Evolutionary conservation across 1,140 invertebrate species (phyloP).

Genomic region (Lepidotrigona ventralis): DNA sequence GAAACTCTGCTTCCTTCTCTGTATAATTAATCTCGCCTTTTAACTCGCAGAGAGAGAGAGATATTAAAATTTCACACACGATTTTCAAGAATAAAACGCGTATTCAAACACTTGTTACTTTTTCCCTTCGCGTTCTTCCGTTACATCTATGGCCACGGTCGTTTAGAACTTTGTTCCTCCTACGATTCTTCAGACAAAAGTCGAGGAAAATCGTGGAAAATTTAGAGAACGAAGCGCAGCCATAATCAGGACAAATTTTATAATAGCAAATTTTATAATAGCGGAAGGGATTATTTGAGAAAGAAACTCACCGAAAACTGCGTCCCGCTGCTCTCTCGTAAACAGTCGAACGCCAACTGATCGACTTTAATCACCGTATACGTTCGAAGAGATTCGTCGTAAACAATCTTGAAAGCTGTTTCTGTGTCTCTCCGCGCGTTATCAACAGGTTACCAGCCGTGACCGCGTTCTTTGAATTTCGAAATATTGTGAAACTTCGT

Average conservation of each 20-base stretch:
- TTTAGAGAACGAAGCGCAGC: too few species aligned
- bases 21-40: background rate
- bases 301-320: background rate
- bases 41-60: background rate
- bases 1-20: background rate
- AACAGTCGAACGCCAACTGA: background rate
- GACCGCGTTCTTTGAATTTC: background rate
- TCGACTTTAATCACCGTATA: background rate
- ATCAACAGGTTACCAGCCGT: background rate
- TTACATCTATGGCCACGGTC: background rate
- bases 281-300: background rate
- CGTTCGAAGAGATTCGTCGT: background rate
- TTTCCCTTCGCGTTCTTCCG: background rate
- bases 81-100: too few species aligned
- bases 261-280: background rate
- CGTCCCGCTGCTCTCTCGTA: too few species aligned
- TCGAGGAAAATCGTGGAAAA: too few species aligned
- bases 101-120: conserved; percentile 43
- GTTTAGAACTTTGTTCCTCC: too few species aligned
- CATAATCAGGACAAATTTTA: too few species aligned
- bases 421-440: background rate
- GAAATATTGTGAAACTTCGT: too few species aligned
- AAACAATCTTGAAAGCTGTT: background rate
- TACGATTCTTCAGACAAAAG: too few species aligned
- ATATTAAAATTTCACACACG: background rate